Evolutionary conservation across 1,140 invertebrate species (phyloP).

Genomic region (Drosophila ficusphila): DNA sequence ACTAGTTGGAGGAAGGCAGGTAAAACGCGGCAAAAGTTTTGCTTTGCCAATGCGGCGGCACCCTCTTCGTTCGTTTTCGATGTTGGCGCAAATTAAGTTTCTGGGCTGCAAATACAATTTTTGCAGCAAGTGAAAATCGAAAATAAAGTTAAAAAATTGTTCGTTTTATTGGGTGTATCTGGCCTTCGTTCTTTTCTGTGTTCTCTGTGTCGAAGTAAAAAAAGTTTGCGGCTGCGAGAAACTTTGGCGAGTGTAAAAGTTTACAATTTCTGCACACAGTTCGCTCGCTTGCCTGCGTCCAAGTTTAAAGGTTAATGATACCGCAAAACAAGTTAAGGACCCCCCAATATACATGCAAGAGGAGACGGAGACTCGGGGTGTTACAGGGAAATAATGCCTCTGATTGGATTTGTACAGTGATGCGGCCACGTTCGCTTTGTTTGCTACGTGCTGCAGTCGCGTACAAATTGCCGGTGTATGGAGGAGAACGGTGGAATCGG

Average conservation of each 20-base stretch:
- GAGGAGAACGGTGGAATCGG: not conserved
- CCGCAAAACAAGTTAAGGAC: constrained; percentile 79
- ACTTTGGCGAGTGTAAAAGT: constrained; percentile 75
- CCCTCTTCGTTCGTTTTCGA: not conserved
- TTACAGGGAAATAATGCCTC: constrained; percentile 48
- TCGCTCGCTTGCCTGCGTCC: constrained; percentile 53
- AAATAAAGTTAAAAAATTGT: constrained; percentile 81
- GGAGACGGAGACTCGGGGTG: not conserved
- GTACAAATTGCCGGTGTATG: constrained; percentile 47
- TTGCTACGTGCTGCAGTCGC: constrained; percentile 60
- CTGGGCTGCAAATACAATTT: constrained; percentile 77
- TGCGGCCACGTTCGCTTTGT: constrained; percentile 43
- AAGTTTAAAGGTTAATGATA: constrained; percentile 83
- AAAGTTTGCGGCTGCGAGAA: constrained; percentile 56
- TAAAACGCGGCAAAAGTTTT: constrained; percentile 46
- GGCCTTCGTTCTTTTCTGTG: not conserved
- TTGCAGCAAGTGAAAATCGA: constrained; percentile 81
- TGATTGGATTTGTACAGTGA: constrained; percentile 73
- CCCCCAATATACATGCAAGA: constrained; percentile 20
- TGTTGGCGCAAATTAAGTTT: constrained; percentile 76
- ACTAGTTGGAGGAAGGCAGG: constrained; percentile 1
- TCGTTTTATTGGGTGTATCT: constrained; percentile 48
- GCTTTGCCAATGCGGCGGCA: not conserved
- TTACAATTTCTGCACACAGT: constrained; percentile 69
- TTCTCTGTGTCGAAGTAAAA: constrained; percentile 9